Percentiles rank a stretch among this genome's conserved stretches.
These are phyloP conservation scores for Batillaria attramentaria DNA, from an alignment of 1,140 invertebrate genomes.

Conservation along the genomic window DNA sequence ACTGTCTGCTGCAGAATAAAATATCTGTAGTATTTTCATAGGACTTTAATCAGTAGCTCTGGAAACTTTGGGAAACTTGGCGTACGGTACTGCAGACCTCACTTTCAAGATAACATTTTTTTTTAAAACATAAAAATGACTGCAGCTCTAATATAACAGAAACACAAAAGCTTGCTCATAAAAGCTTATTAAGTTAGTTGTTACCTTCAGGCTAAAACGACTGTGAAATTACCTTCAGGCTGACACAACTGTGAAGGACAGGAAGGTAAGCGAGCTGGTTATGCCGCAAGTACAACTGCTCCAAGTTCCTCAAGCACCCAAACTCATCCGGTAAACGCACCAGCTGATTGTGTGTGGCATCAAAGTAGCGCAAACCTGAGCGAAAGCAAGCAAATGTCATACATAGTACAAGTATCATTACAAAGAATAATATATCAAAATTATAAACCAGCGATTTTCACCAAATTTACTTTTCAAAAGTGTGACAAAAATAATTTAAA, in stretches of 20 bases:
- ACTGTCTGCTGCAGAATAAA: too few species aligned
- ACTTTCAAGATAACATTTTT: too few species aligned
- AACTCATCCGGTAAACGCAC: constrained; percentile 80
- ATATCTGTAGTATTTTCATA: too few species aligned
- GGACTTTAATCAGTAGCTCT: too few species aligned
- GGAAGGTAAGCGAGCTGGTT: constrained; percentile 78
- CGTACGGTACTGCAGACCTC: too few species aligned
- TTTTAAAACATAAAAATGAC: neutral
- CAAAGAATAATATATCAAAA: too few species aligned
- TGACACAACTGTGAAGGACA: constrained; percentile 63
- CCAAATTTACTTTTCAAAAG: too few species aligned
- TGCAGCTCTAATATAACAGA: neutral
- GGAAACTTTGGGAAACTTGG: too few species aligned
- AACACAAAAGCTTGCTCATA: neutral
- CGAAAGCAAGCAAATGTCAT: too few species aligned
- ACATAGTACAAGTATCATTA: too few species aligned
- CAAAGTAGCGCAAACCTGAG: constrained; percentile 80
- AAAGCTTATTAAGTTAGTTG: neutral
- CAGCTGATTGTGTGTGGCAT: constrained; percentile 85
- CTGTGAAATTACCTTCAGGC: constrained; percentile 66
- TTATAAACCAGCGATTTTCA: too few species aligned
- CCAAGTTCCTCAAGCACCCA: constrained; percentile 84
- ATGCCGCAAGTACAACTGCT: constrained; percentile 84
- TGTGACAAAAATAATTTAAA: too few species aligned
- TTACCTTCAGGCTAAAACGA: neutral